Conservation (phyloP, 1,140 invertebrate species). For the Drosophila pruinosa region DNA sequence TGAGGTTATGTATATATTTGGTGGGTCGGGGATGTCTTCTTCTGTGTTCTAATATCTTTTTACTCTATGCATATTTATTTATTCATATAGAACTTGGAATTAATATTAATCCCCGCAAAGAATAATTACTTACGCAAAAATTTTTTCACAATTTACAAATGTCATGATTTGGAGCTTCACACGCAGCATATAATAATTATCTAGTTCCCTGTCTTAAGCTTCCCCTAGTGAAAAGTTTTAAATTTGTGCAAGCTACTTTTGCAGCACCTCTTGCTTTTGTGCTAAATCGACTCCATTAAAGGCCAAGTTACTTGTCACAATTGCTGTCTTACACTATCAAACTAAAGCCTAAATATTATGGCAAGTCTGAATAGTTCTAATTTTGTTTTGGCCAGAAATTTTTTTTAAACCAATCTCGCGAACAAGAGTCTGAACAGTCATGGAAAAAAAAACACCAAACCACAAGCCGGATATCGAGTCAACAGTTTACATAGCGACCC, state of each 20-base stretch:
- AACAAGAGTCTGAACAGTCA: not conserved
- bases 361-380: constrained; percentile 54
- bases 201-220: no score
- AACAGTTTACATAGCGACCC: constrained; percentile 37
- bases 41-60: no score
- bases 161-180: no score
- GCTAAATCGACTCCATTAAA: not conserved
- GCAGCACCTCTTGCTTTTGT: constrained; percentile 1
- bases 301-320: not conserved
- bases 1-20: no score
- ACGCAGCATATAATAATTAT: no score
- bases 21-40: no score
- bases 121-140: no score
- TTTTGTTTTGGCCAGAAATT: constrained; percentile 36
- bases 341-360: constrained; percentile 65
- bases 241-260: constrained; percentile 50
- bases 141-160: no score
- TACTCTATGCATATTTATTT: no score
- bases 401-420: constrained; percentile 34
- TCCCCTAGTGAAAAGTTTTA: constrained; percentile 47
- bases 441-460: not conserved
- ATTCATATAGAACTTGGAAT: no score
- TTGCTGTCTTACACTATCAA: constrained; percentile 25
- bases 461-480: constrained; percentile 62
- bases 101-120: no score